A percentile compares a stretch with the other conserved stretches of the same genome.
Conservation (phyloP, 2,888 invertebrate genomes). For the Dasypolia templi region DNA sequence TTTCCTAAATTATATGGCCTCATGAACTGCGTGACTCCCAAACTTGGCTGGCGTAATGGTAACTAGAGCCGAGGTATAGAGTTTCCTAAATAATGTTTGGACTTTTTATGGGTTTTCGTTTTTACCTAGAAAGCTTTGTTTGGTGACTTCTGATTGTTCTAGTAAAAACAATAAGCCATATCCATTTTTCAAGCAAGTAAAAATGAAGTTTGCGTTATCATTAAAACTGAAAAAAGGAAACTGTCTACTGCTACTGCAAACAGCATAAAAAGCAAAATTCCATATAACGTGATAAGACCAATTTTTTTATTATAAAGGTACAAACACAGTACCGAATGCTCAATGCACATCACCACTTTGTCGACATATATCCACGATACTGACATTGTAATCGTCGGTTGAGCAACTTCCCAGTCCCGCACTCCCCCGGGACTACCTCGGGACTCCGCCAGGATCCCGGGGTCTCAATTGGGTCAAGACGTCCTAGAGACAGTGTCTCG, state of each 20-base stretch:
- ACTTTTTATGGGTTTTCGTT: slow-evolving; percentile 55
- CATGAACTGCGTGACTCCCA: slow-evolving; percentile 36
- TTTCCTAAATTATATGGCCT: slow-evolving; percentile 50
- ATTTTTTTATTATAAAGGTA: neutral
- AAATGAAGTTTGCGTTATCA: too few species aligned
- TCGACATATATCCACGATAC: slow-evolving; percentile 18
- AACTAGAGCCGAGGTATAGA: slow-evolving; percentile 57
- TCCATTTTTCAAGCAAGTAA: neutral
- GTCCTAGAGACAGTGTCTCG: slow-evolving; percentile 55
- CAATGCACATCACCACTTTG: slow-evolving; percentile 14
- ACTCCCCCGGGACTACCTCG: slow-evolving; percentile 8
- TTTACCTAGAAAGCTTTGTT: slow-evolving; percentile 37
- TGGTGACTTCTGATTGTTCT: slow-evolving; percentile 19
- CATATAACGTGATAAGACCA: neutral
- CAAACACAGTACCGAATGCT: neutral
- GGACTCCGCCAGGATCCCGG: slow-evolving; percentile 10
- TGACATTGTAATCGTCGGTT: slow-evolving; percentile 48
- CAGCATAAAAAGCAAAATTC: neutral
- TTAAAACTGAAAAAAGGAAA: neutral
- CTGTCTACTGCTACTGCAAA: neutral
- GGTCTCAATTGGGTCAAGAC: slow-evolving; percentile 61
- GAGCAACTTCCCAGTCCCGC: slow-evolving; percentile 20
- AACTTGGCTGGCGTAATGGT: slow-evolving; percentile 46
- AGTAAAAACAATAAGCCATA: neutral
- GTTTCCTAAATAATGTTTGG: slow-evolving; percentile 48